Conservation (phyloP, 2,888 invertebrate species). For the Lepeophtheirus nordmannii region DNA sequence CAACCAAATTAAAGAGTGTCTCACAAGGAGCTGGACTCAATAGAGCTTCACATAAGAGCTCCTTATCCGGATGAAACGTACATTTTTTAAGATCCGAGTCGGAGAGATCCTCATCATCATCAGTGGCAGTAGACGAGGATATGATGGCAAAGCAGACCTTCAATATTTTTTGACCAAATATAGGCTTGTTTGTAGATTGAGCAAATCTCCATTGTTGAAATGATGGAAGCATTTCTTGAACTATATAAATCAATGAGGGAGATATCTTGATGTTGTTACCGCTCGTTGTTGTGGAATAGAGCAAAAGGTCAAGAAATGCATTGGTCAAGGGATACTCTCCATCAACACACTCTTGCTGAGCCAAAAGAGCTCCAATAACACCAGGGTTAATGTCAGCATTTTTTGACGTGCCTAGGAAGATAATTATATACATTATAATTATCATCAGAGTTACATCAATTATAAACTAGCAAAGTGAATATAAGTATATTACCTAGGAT, state of each 20-base stretch:
- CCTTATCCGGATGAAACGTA: background rate
- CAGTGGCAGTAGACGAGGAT: background rate
- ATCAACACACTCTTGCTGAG: constrained; percentile 27
- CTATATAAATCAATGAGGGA: constrained; percentile 19
- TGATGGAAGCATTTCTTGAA: constrained; percentile 24
- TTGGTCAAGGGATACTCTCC: constrained; percentile 27
- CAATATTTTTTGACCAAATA: constrained; percentile 18
- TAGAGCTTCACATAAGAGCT: background rate
- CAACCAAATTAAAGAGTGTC: constrained; percentile 4
- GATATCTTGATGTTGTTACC: background rate
- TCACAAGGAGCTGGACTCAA: constrained; percentile 6
- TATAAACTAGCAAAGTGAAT: background rate
- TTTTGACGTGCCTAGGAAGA: background rate
- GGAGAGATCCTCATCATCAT: background rate
- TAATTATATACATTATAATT: background rate
- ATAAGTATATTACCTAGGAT: background rate
- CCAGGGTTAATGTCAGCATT: constrained; percentile 18
- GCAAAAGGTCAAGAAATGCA: constrained; percentile 27
- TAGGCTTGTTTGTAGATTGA: background rate
- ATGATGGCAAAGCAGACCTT: constrained; percentile 3
- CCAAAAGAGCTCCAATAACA: constrained; percentile 25
- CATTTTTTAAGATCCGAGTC: background rate
- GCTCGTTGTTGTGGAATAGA: constrained; percentile 24
- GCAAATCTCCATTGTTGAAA: constrained; percentile 24
- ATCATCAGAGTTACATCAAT: background rate